A percentile compares a stretch with the other conserved stretches of the same genome.
Conservation (phyloP, 2,113 vertebrate species). For the Catharus bicknelli region DNA sequence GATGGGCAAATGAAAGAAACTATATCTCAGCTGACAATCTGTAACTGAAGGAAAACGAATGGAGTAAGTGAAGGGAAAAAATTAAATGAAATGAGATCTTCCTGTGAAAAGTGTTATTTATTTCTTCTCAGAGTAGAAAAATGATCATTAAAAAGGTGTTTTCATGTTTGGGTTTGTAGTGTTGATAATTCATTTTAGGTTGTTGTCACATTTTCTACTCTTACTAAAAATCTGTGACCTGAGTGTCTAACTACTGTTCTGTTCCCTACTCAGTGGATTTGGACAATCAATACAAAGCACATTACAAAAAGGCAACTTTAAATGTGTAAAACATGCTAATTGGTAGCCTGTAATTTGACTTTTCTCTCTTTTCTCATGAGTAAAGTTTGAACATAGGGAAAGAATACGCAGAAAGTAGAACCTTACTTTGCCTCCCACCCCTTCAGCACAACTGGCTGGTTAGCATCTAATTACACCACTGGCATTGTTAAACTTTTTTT, state of each 20-base stretch:
- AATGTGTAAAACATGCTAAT: not conserved
- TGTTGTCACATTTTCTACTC: conserved; percentile 4
- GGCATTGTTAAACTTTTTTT: not conserved
- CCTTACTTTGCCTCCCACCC: not conserved
- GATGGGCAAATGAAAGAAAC: conserved; percentile 32
- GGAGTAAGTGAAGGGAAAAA: conserved; percentile 56
- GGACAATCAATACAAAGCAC: not conserved
- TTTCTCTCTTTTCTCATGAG: not conserved
- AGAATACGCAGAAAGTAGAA: not conserved
- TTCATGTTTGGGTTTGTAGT: conserved; percentile 1
- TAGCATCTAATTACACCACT: not conserved
- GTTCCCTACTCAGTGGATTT: not conserved
- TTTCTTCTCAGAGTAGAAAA: conserved; percentile 50
- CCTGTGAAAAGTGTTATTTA: conserved; percentile 69
- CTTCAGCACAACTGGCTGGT: not conserved
- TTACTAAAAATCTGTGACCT: not conserved
- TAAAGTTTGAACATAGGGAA: not conserved
- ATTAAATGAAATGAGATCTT: conserved; percentile 76
- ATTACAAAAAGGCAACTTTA: not conserved
- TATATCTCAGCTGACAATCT: conserved; percentile 39
- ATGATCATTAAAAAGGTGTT: conserved; percentile 34
- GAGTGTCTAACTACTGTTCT: not conserved
- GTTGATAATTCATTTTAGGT: not conserved
- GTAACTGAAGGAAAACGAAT: conserved; percentile 67
- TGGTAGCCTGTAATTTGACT: not conserved